Evolutionary conservation across 1,140 invertebrate genomes (phyloP).

Genomic region (Chlorops oryzae): DNA sequence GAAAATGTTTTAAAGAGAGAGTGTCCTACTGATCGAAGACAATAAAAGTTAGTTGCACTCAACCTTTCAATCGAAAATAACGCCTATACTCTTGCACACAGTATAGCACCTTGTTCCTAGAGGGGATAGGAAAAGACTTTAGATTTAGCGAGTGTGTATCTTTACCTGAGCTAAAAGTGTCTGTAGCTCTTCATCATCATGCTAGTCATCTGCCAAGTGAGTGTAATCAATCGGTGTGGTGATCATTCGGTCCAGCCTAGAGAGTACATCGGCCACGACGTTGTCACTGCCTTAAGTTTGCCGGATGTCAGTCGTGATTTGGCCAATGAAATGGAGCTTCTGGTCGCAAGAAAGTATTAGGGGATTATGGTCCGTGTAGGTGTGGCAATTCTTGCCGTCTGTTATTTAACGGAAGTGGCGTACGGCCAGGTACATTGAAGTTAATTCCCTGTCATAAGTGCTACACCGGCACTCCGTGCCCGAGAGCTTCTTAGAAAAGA

Average conservation of each 20-base stretch:
- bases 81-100: too few species aligned
- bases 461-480: constrained; percentile 24
- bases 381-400: too few species aligned
- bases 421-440: too few species aligned
- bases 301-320: constrained; percentile 42
- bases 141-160: neutral
- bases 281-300: constrained; percentile 41
- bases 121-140: neutral
- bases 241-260: constrained; percentile 18
- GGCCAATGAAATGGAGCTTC: constrained; percentile 31
- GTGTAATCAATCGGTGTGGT: neutral
- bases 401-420: too few species aligned
- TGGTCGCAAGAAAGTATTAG: constrained; percentile 30
- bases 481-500: constrained; percentile 27
- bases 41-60: too few species aligned
- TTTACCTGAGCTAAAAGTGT: neutral
- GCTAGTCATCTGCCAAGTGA: neutral
- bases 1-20: too few species aligned
- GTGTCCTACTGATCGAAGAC: too few species aligned
- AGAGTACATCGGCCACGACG: constrained; percentile 34
- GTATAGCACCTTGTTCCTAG: neutral
- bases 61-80: too few species aligned
- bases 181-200: neutral
- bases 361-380: constrained; percentile 48
- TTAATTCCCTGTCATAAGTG: constrained; percentile 38